Conservation (phyloP, 2,888 invertebrate genomes). For the Halictus quadricinctus region DNA sequence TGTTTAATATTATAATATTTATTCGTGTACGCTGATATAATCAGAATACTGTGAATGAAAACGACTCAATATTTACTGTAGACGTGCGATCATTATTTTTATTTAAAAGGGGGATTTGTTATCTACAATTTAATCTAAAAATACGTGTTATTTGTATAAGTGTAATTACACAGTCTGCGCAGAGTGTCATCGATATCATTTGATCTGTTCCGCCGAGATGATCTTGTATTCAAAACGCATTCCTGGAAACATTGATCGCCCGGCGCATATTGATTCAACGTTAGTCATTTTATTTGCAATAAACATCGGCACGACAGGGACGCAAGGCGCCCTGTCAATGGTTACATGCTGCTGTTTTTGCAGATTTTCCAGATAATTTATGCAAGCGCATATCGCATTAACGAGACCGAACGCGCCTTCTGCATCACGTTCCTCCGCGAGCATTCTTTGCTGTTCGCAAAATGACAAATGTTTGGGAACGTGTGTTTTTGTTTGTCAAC, state of each 20-base stretch:
- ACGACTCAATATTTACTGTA: neutral
- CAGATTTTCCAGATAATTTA: constrained; percentile 4
- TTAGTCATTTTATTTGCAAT: constrained; percentile 12
- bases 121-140: neutral
- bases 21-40: no score
- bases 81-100: neutral
- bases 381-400: neutral
- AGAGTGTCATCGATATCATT: neutral
- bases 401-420: neutral
- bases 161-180: neutral
- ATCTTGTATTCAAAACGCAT: constrained; percentile 16
- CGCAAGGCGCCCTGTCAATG: neutral
- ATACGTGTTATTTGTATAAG: neutral
- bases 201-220: constrained; percentile 10
- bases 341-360: neutral
- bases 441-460: neutral
- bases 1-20: neutral
- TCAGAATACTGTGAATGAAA: neutral
- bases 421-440: neutral
- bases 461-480: neutral
- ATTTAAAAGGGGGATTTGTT: neutral
- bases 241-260: constrained; percentile 4
- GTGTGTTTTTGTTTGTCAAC: neutral
- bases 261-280: constrained; percentile 5
- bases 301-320: constrained; percentile 8